A percentile compares a stretch with the other conserved stretches of the same genome.
Conservation (phyloP, 2,888 invertebrate species). For the Tipula lateralis region DNA sequence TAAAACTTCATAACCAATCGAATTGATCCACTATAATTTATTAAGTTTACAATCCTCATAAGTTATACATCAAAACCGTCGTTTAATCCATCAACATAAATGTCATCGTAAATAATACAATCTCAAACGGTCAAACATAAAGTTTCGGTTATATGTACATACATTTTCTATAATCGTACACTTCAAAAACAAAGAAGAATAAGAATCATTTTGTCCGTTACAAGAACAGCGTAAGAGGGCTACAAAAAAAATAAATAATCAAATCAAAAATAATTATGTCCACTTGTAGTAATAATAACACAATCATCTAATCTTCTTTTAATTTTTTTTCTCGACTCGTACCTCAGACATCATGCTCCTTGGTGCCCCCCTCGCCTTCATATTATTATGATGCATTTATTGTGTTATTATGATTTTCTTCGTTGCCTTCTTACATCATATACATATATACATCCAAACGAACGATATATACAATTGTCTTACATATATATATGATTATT, state of each 20-base stretch:
- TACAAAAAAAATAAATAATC: neutral
- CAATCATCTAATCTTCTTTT: conserved; percentile 24
- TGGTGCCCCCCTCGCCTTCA: neutral
- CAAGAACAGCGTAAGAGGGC: neutral
- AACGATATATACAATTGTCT: conserved; percentile 7
- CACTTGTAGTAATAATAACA: conserved; percentile 24
- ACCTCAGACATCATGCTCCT: neutral
- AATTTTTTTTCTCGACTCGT: neutral
- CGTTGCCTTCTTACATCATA: neutral
- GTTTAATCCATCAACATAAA: conserved; percentile 7
- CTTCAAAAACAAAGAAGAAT: neutral
- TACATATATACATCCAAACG: neutral
- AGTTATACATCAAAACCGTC: too few species aligned
- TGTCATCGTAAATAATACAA: neutral
- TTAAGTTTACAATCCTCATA: too few species aligned
- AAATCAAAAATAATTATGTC: conserved; percentile 24
- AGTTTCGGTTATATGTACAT: neutral
- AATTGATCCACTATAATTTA: too few species aligned
- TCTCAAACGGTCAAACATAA: neutral
- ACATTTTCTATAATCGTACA: neutral
- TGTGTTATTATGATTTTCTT: conserved; percentile 24
- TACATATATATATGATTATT: conserved; percentile 14
- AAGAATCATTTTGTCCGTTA: conserved; percentile 9
- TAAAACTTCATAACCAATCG: too few species aligned
- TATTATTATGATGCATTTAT: conserved; percentile 19